Evolutionary conservation across 2,797 vertebrate species (phyloP).

Genomic region (Pseudochirops corinnae): DNA sequence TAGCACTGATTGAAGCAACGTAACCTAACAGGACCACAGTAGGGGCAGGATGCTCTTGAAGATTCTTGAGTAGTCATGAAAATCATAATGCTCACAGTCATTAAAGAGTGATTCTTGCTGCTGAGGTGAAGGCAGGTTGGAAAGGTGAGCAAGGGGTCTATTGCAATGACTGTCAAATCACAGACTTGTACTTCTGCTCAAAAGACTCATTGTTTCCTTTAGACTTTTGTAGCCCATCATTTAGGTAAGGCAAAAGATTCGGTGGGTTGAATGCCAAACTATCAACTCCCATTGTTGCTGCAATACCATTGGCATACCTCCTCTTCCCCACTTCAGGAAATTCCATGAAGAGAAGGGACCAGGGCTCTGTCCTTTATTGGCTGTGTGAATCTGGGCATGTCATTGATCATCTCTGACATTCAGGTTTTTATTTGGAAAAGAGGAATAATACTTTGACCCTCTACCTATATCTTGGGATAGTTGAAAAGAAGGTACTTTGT

Average conservation of each 20-base stretch:
- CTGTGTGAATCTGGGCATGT: not conserved
- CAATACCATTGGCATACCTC: not conserved
- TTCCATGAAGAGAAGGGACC: not conserved
- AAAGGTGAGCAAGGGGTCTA: not conserved
- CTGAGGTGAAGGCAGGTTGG: not conserved
- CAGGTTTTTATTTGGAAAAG: not conserved
- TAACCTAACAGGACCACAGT: not conserved
- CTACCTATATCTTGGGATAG: not conserved
- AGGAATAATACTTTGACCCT: not conserved
- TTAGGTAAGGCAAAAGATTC: not conserved
- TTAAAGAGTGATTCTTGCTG: not conserved
- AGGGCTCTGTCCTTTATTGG: not conserved
- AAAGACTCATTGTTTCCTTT: not conserved
- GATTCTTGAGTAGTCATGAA: not conserved
- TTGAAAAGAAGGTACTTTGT: not conserved
- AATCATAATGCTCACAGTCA: not conserved
- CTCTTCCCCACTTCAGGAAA: not conserved
- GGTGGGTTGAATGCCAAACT: not conserved
- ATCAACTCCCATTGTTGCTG: not conserved
- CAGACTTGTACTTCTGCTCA: not conserved
- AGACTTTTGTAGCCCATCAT: not conserved
- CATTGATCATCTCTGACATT: not conserved
- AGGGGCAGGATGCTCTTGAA: not conserved
- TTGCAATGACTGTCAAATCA: not conserved
- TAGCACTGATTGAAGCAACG: not conserved